These are phyloP conservation scores for Leptodactylus fuscus DNA, from an alignment of 2,113 vertebrate genomes.

Conservation along the genomic window DNA sequence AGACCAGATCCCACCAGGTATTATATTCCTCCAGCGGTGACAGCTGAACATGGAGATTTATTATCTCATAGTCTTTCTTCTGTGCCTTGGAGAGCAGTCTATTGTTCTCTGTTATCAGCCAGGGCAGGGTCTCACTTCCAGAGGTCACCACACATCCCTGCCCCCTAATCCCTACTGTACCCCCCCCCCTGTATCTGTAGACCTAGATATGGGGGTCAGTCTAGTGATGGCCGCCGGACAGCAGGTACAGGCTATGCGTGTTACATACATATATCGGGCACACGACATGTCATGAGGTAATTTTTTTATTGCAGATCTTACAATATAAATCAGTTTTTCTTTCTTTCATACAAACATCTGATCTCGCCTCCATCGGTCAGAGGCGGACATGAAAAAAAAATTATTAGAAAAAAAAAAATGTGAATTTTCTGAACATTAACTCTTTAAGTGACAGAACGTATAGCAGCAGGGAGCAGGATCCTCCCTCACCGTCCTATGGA, in stretches of 20 bases:
- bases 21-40: no score
- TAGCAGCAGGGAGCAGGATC: background rate
- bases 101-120: no score
- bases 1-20: no score
- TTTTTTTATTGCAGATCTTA: slow-evolving; percentile 52
- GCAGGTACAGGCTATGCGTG: background rate
- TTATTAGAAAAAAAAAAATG: background rate
- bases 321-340: slow-evolving; percentile 36
- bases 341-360: slow-evolving; percentile 15
- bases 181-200: no score
- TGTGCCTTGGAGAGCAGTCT: no score
- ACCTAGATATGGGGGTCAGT: no score
- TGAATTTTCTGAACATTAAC: background rate
- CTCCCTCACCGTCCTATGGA: background rate
- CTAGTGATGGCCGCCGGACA: no score
- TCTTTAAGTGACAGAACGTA: slow-evolving; percentile 3
- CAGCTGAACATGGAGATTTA: no score
- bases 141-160: no score
- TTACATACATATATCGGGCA: background rate
- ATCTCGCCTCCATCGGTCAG: background rate
- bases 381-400: background rate
- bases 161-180: no score
- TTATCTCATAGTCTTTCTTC: no score
- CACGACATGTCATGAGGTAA: slow-evolving; percentile 30
- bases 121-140: no score